Percentiles rank a stretch among this genome's conserved stretches.
These are phyloP conservation scores for Copidosoma aretas DNA, from an alignment of 2,888 invertebrate genomes.

Conservation along the genomic window DNA sequence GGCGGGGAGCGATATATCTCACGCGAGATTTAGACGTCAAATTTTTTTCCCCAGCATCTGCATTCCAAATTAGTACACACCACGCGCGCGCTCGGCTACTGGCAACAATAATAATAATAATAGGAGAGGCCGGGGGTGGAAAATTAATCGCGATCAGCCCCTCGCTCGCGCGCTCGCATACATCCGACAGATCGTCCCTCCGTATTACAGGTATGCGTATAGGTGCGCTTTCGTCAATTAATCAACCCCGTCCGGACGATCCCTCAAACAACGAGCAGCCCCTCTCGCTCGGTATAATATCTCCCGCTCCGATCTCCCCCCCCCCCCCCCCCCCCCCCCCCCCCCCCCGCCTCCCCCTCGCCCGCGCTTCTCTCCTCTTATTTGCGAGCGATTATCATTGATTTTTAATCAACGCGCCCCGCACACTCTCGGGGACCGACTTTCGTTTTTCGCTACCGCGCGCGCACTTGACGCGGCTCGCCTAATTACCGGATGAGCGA, in stretches of 20 bases:
- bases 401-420: constrained; percentile 31
- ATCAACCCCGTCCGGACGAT: constrained; percentile 16
- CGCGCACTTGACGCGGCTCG: constrained; percentile 4
- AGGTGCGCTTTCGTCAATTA: constrained; percentile 27
- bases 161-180: too few species aligned
- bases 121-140: background rate
- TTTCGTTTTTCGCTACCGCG: too few species aligned
- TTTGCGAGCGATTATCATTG: constrained; percentile 19
- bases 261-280: background rate
- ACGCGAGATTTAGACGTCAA: constrained; percentile 10
- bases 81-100: background rate
- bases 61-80: constrained; percentile 4
- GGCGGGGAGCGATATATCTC: background rate
- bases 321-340: too few species aligned
- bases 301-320: constrained; percentile 17
- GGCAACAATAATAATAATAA: constrained; percentile 8
- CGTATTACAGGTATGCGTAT: too few species aligned
- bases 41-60: background rate
- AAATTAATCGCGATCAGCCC: too few species aligned
- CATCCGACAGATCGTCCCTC: too few species aligned
- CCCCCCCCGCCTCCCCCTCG: too few species aligned
- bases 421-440: constrained; percentile 12
- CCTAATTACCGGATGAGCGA: constrained; percentile 25
- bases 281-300: background rate
- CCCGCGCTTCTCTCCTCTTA: background rate